Evolutionary conservation across 2,888 invertebrate species (phyloP), one percentile per base, ranked within the genome.

Genomic region (Agonopterix arenella): DNA sequence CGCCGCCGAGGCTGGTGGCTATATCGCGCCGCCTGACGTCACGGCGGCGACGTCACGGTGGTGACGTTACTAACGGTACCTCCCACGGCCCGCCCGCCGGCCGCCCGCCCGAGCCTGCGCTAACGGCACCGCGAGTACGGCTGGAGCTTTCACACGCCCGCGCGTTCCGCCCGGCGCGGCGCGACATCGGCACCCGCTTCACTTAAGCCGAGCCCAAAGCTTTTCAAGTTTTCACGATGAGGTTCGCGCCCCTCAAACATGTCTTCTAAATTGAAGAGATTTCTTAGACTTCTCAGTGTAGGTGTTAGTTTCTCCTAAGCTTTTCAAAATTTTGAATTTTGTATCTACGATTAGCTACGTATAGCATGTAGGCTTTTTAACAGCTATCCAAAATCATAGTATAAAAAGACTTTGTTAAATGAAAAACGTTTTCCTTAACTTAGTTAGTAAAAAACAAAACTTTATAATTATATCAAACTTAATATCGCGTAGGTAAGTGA

Each of bases 61-160:
- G 76, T 69, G 79, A 86, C 86, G 88, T 86, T 86, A 86, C 83
- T 88, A 89, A 88, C 89, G 89, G 89, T 85, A 89, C 88, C 86
- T 86, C 86, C 86, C 86, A 88, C 86, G 81, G 82, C 70, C 88
- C 84, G 86, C 86, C 85, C 76, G 71, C 77, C 76, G 68, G 65
- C 81, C 83, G 84, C 82, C 85, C 84, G 85, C 84, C 88, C 85
- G 88, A 84, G 83, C 83, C 85, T 84, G 83, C 85, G 84, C 80
- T 88, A 88, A 89, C 88, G 89, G 88, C 84, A 88, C 66, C 83
- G 84, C 84, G 79, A 77, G 89, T 86, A 84, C 77, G 79, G 38
- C 36, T 70, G 70, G 76, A 84, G 85, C 86, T 84, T 85, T 84
- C 79, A 66, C 70, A 77, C 76, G 73, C 70, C 70, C 74, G 76